Conservation (phyloP, 2,797 vertebrate species). For the Uromys caudimaculatus region DNA sequence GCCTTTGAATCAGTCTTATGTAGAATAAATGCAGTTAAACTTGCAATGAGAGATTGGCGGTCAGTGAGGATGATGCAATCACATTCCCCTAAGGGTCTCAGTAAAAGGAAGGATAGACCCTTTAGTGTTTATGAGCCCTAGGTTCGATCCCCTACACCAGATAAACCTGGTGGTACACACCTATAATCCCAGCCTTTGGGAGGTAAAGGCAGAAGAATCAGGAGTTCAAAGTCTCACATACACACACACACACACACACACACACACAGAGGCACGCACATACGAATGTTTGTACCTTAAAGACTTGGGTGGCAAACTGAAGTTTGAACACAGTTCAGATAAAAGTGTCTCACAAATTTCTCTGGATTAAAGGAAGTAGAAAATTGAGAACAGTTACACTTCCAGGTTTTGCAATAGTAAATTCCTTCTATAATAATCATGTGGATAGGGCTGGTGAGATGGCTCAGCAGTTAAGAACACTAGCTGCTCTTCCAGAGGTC, state of each 20-base stretch:
- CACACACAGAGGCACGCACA: no score
- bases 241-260: neutral
- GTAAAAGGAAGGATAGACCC: neutral
- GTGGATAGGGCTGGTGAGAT: neutral
- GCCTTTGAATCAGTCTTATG: conserved; percentile 44
- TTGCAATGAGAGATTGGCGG: conserved; percentile 23
- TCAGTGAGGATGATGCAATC: neutral
- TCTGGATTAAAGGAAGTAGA: conserved; percentile 33
- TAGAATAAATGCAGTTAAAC: conserved; percentile 50
- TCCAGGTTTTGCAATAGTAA: conserved; percentile 33
- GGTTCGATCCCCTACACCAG: neutral
- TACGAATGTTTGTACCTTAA: neutral
- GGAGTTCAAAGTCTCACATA: neutral
- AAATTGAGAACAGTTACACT: conserved; percentile 67
- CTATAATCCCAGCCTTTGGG: no score
- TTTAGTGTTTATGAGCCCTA: neutral
- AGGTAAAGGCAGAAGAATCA: neutral
- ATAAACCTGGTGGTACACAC: neutral
- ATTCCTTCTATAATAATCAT: conserved; percentile 6
- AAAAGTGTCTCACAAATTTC: conserved; percentile 58
- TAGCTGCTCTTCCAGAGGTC: no score
- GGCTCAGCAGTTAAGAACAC: no score
- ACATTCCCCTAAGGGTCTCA: conserved; percentile 8
- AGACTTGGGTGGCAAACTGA: conserved; percentile 36
- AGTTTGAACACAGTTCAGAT: conserved; percentile 42